A percentile compares a stretch with the other conserved stretches of the same genome.
Evolutionary conservation across 2,113 vertebrate genomes (phyloP).

Genomic region (Semicossyphus pulcher): DNA sequence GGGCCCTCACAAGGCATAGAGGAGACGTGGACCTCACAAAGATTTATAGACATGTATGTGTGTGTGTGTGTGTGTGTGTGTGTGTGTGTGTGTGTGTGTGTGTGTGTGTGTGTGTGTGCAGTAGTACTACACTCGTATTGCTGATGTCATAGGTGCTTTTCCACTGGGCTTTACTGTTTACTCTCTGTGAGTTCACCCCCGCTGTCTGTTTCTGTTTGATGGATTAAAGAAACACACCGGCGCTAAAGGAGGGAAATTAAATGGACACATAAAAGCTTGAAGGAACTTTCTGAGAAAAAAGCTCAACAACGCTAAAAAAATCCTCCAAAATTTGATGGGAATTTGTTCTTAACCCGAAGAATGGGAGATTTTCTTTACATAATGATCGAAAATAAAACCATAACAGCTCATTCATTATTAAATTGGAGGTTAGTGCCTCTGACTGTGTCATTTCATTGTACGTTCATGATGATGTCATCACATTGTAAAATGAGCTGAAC

Average conservation of each 20-base stretch:
- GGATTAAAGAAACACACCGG: neutral
- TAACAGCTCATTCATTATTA: neutral
- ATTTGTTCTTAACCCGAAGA: neutral
- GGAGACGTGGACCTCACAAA: neutral
- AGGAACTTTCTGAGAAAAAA: neutral
- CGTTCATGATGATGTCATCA: neutral
- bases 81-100: constrained; percentile 19
- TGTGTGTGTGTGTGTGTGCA: constrained; percentile 9
- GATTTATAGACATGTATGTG: constrained; percentile 21
- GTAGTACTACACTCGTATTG: constrained; percentile 39
- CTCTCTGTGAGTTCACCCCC: neutral
- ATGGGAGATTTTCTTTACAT: neutral
- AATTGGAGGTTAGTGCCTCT: neutral
- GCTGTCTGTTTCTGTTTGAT: neutral
- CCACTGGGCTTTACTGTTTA: neutral
- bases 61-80: constrained; percentile 20
- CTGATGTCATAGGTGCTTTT: constrained; percentile 47
- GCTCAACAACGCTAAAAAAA: neutral
- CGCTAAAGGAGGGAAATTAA: neutral
- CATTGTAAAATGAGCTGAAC: no score
- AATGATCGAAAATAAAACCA: neutral
- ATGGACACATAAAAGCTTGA: neutral
- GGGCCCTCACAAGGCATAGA: no score
- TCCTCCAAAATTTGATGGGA: neutral
- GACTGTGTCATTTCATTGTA: neutral